phyloP scores from a whole-genome alignment of 2,113 vertebrate genomes.

The Catharus fuscescens region DNA sequence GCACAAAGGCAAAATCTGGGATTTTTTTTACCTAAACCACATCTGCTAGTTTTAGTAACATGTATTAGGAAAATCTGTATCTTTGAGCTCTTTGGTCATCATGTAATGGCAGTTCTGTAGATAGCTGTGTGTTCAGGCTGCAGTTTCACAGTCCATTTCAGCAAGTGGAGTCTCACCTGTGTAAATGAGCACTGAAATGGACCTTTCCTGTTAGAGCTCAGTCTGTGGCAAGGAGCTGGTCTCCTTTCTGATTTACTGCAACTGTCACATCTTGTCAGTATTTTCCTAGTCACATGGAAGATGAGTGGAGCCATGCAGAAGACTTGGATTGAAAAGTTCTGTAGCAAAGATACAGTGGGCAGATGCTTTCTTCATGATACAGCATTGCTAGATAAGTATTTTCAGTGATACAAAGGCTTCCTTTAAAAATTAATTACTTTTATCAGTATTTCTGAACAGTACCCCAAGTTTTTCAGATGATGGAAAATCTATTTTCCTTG shows the following conservation, averaged over 20 bases:
- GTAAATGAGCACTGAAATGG: not conserved
- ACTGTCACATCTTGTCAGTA: not conserved
- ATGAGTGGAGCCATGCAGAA: not conserved
- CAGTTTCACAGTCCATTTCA: not conserved
- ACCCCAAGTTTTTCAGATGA: not conserved
- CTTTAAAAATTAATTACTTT: slow-evolving; percentile 16
- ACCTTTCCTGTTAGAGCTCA: not conserved
- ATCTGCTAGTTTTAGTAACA: not conserved
- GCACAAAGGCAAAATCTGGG: slow-evolving; percentile 18
- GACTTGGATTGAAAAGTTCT: not conserved
- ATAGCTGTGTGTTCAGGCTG: not conserved
- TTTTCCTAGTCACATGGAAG: not conserved
- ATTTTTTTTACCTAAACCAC: not conserved
- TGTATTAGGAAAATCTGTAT: not conserved
- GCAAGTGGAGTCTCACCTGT: not conserved
- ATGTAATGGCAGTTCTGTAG: not conserved
- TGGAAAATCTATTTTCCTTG: not conserved
- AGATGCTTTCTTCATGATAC: slow-evolving; percentile 22
- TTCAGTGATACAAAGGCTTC: slow-evolving; percentile 20
- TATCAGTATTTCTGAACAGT: slow-evolving; percentile 40
- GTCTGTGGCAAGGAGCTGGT: slow-evolving; percentile 15
- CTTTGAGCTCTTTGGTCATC: not conserved
- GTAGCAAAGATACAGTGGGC: not conserved
- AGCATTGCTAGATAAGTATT: slow-evolving; percentile 3
- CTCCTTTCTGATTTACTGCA: not conserved